Percentiles rank a stretch among this genome's conserved stretches.
Evolutionary conservation across 2,888 invertebrate genomes (phyloP).

Genomic region (Perizoma flavofasciatum): DNA sequence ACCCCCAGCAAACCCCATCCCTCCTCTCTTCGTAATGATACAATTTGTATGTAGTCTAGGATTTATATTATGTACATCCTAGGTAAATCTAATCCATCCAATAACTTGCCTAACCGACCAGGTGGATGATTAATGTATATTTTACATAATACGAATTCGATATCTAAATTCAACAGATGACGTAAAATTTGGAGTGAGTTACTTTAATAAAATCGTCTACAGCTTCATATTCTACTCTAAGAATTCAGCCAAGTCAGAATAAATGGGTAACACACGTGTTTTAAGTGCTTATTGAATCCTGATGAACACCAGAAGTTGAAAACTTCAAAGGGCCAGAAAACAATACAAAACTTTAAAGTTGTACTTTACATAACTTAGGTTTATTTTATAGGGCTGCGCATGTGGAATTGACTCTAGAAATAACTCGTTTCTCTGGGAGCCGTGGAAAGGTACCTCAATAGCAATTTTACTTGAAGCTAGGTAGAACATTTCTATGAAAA

Average conservation of each 20-base stretch:
- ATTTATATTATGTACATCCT: conserved; percentile 31
- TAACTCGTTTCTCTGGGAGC: conserved; percentile 6
- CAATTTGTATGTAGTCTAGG: conserved; percentile 55
- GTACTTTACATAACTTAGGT: conserved; percentile 17
- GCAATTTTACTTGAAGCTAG: background rate
- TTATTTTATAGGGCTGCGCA: conserved; percentile 17
- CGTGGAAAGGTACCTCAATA: background rate
- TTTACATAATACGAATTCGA: too few relatives aligned
- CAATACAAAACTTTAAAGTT: conserved; percentile 14
- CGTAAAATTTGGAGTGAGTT: too few relatives aligned
- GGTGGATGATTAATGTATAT: background rate
- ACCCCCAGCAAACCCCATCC: conserved; percentile 45
- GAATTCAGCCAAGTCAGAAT: background rate
- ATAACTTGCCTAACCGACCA: background rate
- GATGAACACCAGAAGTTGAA: conserved; percentile 8
- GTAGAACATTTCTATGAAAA: background rate
- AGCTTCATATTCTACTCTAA: too few relatives aligned
- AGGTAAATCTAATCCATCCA: conserved; percentile 13
- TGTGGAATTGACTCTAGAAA: conserved; percentile 13
- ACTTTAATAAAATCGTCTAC: too few relatives aligned
- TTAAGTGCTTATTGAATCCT: conserved; percentile 12
- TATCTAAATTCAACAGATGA: too few relatives aligned
- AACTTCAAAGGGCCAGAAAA: conserved; percentile 16
- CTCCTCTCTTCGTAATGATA: conserved; percentile 47
- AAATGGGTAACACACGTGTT: background rate